Conservation (phyloP, 2,797 vertebrate species). For the Champsocephalus gunnari region DNA sequence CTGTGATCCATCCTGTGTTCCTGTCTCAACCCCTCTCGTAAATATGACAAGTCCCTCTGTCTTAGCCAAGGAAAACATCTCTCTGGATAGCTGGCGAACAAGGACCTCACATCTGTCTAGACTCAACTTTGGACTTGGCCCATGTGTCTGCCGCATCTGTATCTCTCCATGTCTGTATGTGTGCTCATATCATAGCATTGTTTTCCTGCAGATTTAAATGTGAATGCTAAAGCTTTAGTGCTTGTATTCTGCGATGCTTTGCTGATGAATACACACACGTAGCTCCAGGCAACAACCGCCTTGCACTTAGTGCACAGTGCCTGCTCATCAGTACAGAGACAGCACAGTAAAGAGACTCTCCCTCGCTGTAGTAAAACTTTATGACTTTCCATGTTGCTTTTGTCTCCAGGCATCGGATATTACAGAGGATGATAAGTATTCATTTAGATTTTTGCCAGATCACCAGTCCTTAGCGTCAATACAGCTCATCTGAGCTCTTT, state of each 20-base stretch:
- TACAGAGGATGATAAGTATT: slow-evolving; percentile 76
- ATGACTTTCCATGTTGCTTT: slow-evolving; percentile 77
- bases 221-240: slow-evolving; percentile 26
- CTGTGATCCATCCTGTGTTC: slow-evolving; percentile 56
- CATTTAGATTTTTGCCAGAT: slow-evolving; percentile 80
- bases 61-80: slow-evolving; percentile 66
- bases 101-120: slow-evolving; percentile 60
- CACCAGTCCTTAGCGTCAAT: slow-evolving; percentile 76
- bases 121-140: slow-evolving; percentile 37
- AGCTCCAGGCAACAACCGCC: slow-evolving; percentile 29
- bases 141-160: neutral
- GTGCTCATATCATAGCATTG: slow-evolving; percentile 1
- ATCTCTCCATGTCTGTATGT: neutral
- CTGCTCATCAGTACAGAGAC: slow-evolving; percentile 72
- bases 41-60: slow-evolving; percentile 54
- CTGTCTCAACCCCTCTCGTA: slow-evolving; percentile 64
- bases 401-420: slow-evolving; percentile 80
- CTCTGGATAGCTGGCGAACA: slow-evolving; percentile 32
- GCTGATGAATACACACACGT: slow-evolving; percentile 59
- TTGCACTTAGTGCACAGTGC: slow-evolving; percentile 58
- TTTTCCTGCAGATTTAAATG: slow-evolving; percentile 33
- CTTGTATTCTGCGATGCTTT: slow-evolving; percentile 6
- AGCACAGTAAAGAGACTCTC: slow-evolving; percentile 79
- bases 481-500: slow-evolving; percentile 79
- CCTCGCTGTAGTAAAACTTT: slow-evolving; percentile 79